Base-by-base conservation (phyloP, 2,113 vertebrate species). In the Bungarus multicinctus region DNA sequence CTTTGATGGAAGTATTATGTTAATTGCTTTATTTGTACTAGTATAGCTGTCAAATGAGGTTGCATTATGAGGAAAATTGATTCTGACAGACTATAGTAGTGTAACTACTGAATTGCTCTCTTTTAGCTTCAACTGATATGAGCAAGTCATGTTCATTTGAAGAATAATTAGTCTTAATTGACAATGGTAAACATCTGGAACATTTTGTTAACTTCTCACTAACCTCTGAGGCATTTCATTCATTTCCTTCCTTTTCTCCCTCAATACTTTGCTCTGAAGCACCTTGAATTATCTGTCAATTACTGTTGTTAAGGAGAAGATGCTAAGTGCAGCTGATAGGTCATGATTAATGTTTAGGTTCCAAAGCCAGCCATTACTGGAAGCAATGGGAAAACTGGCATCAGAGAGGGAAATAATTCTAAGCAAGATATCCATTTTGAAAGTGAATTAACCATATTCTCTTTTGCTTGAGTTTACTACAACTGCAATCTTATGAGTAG, bases 111-210 rank as follows among this genome's bases (percentile, higher is more conserved):
- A 90, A 91, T 92, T 92, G 30, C 3, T 92, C 90, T 90, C 25
- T 91, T 53, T 89, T 85, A 16, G 85, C 85, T 92, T 95, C 85
- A 93, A 47, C 52, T 50, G 20, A 74, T 69, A 10, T 74, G 43
- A 91, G 57, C 45, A 34, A 94, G 95, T 5, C 20, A 1, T 53
- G 93, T 91, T 88, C 81, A 93, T 95, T 95, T 69, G 39, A 39
- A 47, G 20, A 95, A n/a, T 92, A 93, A 94, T 92, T 85, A 14
- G 1, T 89, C 94, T 94, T 94, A 95, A 94, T 47, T 90, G 93
- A 81, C 86, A 93, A 85, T 22, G 3, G 25, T 53, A 92, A 52
- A 91, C 18, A 60, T 57, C 34, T 12, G 45, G 9, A 3, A 69
- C 92, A 89, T 16, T 92, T 95, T 92, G 88, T 94, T 92, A 9